Evolutionary conservation across 2,888 invertebrate genomes (phyloP).

Genomic region (Tiphia femorata): DNA sequence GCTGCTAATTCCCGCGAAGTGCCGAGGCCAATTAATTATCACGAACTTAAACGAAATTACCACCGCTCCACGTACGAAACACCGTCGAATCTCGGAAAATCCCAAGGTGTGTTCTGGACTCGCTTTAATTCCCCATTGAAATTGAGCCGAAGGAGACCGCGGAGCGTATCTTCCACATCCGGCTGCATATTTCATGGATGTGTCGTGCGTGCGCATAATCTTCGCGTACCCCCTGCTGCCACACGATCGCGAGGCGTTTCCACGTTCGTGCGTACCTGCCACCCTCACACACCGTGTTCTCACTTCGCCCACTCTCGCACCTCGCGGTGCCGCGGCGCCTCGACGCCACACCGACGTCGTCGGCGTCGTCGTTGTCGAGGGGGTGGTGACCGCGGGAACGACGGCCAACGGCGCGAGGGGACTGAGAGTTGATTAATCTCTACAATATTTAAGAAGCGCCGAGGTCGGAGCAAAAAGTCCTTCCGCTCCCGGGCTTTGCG

Average conservation of each 20-base stretch:
- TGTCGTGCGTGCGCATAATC: slow-evolving; percentile 48
- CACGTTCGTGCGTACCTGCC: slow-evolving; percentile 15
- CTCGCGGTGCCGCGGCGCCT: slow-evolving; percentile 19
- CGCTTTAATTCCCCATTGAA: slow-evolving; percentile 4
- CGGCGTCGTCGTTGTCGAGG: no score
- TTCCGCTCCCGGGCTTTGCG: slow-evolving; percentile 25
- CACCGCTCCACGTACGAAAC: no score
- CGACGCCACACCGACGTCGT: no score
- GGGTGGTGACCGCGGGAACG: no score
- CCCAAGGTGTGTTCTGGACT: no score
- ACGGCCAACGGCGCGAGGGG: no score
- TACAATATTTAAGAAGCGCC: slow-evolving; percentile 60
- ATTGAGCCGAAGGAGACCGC: slow-evolving; percentile 20
- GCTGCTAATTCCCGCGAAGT: no score
- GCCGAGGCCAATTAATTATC: no score
- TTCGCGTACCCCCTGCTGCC: slow-evolving; percentile 23
- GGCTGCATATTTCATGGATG: slow-evolving; percentile 39
- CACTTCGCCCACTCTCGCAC: slow-evolving; percentile 21
- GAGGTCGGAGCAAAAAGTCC: slow-evolving; percentile 33
- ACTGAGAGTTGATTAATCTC: slow-evolving; percentile 60
- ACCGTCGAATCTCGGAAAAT: no score
- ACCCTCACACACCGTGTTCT: slow-evolving; percentile 23
- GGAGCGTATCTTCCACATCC: slow-evolving; percentile 24
- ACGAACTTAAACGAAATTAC: no score
- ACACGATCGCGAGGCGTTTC: background rate